phyloP scores from a whole-genome alignment of 1,140 invertebrate species.

The Phymastichus coffea region DNA sequence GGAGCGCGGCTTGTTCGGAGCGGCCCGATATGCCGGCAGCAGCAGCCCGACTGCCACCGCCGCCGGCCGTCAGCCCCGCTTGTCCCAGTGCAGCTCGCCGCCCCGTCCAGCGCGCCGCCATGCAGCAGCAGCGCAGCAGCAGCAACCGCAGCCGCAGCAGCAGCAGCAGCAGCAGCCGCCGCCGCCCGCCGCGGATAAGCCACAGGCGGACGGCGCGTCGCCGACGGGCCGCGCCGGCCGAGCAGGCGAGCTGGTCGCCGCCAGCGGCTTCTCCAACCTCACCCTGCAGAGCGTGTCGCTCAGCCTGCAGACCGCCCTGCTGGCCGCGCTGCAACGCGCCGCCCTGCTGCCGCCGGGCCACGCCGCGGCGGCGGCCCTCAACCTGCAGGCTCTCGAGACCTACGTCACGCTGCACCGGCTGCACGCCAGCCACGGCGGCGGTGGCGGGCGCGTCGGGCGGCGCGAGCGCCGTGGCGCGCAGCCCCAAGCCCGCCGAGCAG shows the following conservation, averaged over 20 bases:
- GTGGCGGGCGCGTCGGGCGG: conserved; percentile 38
- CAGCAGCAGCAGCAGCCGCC: background rate
- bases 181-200: no score
- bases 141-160: background rate
- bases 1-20: background rate
- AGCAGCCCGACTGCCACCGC: background rate
- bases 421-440: conserved; percentile 52
- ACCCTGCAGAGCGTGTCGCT: conserved; percentile 47
- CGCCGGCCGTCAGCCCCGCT: conserved; percentile 4
- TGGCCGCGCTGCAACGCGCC: conserved; percentile 54
- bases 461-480: conserved; percentile 34
- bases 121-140: background rate
- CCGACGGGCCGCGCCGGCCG: background rate
- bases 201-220: no score
- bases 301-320: conserved; percentile 56
- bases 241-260: background rate
- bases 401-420: conserved; percentile 78
- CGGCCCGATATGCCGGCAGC: background rate
- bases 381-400: conserved; percentile 79
- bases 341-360: conserved; percentile 75
- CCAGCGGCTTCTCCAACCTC: conserved; percentile 39
- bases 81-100: no score
- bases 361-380: conserved; percentile 74
- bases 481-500: conserved; percentile 49
- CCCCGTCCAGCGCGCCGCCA: background rate